Conservation (phyloP, 1,140 invertebrate species). For the Cydia pomonella region DNA sequence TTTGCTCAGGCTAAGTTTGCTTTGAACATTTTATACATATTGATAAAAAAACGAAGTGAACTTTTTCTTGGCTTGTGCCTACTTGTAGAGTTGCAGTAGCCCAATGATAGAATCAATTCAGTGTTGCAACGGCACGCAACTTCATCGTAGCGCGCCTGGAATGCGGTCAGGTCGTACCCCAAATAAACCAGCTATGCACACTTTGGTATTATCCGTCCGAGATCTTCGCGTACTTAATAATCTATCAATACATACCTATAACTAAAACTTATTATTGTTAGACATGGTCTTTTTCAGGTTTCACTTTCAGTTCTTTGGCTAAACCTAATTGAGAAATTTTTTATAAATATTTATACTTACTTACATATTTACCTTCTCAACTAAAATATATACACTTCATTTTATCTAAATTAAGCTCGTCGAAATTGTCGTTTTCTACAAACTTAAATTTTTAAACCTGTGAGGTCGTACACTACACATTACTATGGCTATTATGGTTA, state of each 20-base stretch:
- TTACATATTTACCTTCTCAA: too few relatives aligned
- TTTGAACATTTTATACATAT: not conserved
- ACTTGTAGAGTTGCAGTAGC: conserved; percentile 38
- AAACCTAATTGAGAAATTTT: too few relatives aligned
- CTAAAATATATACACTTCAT: too few relatives aligned
- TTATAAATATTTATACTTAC: too few relatives aligned
- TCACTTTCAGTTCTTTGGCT: too few relatives aligned
- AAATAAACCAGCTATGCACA: conserved; percentile 31
- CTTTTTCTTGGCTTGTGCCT: conserved; percentile 46
- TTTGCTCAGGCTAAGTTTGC: not conserved
- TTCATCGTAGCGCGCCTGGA: conserved; percentile 31
- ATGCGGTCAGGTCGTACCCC: conserved; percentile 35
- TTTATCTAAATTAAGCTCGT: too few relatives aligned
- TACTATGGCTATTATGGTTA: too few relatives aligned
- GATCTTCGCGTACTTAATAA: not conserved
- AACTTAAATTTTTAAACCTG: too few relatives aligned
- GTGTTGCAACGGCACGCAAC: conserved; percentile 28
- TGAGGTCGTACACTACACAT: too few relatives aligned
- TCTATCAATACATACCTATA: not conserved
- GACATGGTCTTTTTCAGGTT: not conserved
- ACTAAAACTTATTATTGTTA: not conserved
- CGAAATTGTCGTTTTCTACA: too few relatives aligned
- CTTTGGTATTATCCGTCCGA: not conserved
- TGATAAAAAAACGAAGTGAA: not conserved
- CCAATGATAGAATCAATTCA: conserved; percentile 31